Evolutionary conservation across 2,113 vertebrate species (phyloP), one percentile per base, ranked within the genome.

Genomic region (Arenaria interpres): DNA sequence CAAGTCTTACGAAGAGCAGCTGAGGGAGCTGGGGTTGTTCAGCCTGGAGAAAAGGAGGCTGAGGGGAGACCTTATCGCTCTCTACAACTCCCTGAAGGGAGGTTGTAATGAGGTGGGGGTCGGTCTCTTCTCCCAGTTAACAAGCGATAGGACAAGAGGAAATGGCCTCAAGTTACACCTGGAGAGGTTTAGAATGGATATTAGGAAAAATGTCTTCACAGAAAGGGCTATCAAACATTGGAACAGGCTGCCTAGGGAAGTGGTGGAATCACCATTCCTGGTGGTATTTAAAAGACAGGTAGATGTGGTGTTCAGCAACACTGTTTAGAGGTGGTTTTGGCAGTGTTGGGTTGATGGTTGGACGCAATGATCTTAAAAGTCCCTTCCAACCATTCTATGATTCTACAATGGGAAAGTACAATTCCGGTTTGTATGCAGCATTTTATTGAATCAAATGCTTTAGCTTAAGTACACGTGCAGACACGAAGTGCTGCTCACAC

Each of bases 381-480:
- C 27, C 37, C 18, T 64, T 64, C 37, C 37, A 41, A 41, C 25
- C 6, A 21, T 64, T 64, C 18, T 64, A 9, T 63, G 37, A 41
- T 60, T 60, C 22, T 22, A 23, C 6, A 6, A 27, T 3, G 2
- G 54, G 19, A 67, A 78, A 72, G 14, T 35, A 21, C 28, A 22
- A 0, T 22, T 75, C 51, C 22, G 21, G 35, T 35, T 63, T 39
- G 28, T 39, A 27, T 2, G 3, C 23, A 33, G 6, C 5, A 2
- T 64, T 60, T 60, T 54, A 14, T 24, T 51, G 22, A 72, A 54
- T 19, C 8, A 17, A 60, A 59, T 7, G 4, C n/a, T 45, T 50
- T 13, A 11, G 30, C 18, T 15, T 12, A 33, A 43, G 6, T 33
- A 6, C 1, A 0, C 0, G 0, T 18, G 57, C n/a, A 30, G 32